Evolutionary conservation across 2,113 vertebrate species (phyloP).

Genomic region (Poeciliopsis turrubarensis): DNA sequence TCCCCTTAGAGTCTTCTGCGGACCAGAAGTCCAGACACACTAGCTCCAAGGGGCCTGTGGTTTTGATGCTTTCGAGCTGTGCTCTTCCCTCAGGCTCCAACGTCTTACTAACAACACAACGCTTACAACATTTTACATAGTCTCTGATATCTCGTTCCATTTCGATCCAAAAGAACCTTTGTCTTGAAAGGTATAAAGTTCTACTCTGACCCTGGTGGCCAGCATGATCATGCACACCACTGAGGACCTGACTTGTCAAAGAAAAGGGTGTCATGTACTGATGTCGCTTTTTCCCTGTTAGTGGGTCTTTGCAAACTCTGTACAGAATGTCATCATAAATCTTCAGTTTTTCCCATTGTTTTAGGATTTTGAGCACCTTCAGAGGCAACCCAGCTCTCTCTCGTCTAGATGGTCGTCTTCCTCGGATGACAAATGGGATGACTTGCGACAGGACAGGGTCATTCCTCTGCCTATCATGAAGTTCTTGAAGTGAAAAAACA

Average conservation of each 20-base stretch:
- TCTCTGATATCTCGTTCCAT: constrained; percentile 20
- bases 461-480: neutral
- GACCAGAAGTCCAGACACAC: constrained; percentile 3
- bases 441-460: neutral
- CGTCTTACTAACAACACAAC: constrained; percentile 4
- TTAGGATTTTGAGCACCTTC: neutral
- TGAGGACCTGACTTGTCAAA: neutral
- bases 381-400: neutral
- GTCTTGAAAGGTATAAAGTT: constrained; percentile 13
- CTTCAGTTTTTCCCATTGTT: neutral
- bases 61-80: neutral
- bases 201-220: constrained; percentile 23
- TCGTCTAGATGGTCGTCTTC: neutral
- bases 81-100: neutral
- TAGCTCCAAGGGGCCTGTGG: neutral
- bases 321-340: neutral
- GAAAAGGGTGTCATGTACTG: neutral
- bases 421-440: neutral
- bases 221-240: constrained; percentile 8
- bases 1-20: constrained; percentile 24
- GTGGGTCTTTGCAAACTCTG: constrained; percentile 3
- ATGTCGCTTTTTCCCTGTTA: neutral
- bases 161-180: constrained; percentile 36
- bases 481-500: neutral
- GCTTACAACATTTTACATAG: constrained; percentile 18